A percentile compares a stretch with the other conserved stretches of the same genome.
Evolutionary conservation across 2,797 vertebrate species (phyloP).

Genomic region (Periophthalmus magnuspinnatus): DNA sequence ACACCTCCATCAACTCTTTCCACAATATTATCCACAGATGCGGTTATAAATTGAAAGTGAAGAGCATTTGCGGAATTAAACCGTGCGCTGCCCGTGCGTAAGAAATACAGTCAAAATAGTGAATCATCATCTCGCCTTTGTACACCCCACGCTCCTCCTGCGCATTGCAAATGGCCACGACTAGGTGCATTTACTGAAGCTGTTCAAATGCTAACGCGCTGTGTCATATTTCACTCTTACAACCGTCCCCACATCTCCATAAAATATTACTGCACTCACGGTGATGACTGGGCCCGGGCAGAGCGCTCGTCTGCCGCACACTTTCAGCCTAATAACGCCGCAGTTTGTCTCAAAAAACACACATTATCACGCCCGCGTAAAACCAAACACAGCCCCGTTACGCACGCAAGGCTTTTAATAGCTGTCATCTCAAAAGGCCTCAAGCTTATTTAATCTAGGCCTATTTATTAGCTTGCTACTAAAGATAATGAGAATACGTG

Average conservation of each 20-base stretch:
- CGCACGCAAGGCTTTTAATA: conserved; percentile 15
- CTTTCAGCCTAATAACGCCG: conserved; percentile 46
- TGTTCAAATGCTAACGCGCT: conserved; percentile 65
- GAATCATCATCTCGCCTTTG: conserved; percentile 67
- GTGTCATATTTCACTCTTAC: conserved; percentile 75
- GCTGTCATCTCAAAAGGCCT: conserved; percentile 4
- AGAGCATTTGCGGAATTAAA: conserved; percentile 52
- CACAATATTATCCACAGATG: conserved; percentile 27
- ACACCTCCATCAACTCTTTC: conserved; percentile 15
- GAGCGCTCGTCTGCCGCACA: conserved; percentile 18
- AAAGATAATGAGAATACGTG: background rate
- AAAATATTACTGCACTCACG: conserved; percentile 77
- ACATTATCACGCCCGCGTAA: conserved; percentile 43
- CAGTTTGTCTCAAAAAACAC: conserved; percentile 47
- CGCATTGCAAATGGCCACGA: conserved; percentile 60
- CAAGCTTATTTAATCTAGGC: background rate
- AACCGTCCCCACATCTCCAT: conserved; percentile 73
- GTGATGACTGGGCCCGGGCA: conserved; percentile 61
- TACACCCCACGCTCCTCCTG: conserved; percentile 51
- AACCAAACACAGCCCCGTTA: conserved; percentile 19
- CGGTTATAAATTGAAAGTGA: conserved; percentile 49
- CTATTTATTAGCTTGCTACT: conserved; percentile 1
- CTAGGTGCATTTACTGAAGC: conserved; percentile 63
- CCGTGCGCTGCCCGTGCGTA: conserved; percentile 23
- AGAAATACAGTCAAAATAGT: conserved; percentile 59